Percentiles rank a stretch among this genome's conserved stretches.
These are phyloP conservation scores for Chaetops frenatus DNA, from an alignment of 2,113 vertebrate species.

Conservation along the genomic window DNA sequence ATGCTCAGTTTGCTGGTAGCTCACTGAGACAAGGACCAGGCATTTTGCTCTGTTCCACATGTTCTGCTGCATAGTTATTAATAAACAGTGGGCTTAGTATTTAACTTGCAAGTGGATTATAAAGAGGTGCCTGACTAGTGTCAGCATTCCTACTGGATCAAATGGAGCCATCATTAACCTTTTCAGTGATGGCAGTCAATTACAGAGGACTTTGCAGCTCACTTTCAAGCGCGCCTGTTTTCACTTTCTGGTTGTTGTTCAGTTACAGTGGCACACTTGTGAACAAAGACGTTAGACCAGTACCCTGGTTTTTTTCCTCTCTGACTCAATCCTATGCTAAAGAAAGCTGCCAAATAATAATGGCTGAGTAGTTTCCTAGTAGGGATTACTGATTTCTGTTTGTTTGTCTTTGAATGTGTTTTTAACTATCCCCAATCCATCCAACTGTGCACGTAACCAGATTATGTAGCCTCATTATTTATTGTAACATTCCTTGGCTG, in stretches of 20 bases:
- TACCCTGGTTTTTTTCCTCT: neutral
- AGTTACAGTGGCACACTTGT: neutral
- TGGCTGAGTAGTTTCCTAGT: constrained; percentile 16
- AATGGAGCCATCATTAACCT: neutral
- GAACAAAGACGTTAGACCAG: neutral
- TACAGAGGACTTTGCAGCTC: neutral
- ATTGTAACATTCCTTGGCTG: neutral
- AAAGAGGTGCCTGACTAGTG: neutral
- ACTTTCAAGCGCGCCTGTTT: neutral
- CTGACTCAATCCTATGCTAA: neutral
- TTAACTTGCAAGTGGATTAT: neutral
- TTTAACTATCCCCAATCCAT: neutral
- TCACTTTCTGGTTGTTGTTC: neutral
- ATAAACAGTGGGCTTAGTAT: neutral
- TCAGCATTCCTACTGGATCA: neutral
- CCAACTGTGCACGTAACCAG: neutral
- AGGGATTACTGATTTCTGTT: neutral
- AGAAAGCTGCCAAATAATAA: constrained; percentile 35
- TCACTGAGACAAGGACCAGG: neutral
- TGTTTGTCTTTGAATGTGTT: neutral
- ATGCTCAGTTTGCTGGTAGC: neutral
- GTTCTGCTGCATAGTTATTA: neutral
- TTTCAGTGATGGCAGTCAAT: neutral
- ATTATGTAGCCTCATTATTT: constrained; percentile 13
- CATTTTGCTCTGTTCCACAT: neutral